These are phyloP conservation scores for Sardina pilchardus DNA, from an alignment of 2,113 vertebrate genomes.

Conservation along the genomic window DNA sequence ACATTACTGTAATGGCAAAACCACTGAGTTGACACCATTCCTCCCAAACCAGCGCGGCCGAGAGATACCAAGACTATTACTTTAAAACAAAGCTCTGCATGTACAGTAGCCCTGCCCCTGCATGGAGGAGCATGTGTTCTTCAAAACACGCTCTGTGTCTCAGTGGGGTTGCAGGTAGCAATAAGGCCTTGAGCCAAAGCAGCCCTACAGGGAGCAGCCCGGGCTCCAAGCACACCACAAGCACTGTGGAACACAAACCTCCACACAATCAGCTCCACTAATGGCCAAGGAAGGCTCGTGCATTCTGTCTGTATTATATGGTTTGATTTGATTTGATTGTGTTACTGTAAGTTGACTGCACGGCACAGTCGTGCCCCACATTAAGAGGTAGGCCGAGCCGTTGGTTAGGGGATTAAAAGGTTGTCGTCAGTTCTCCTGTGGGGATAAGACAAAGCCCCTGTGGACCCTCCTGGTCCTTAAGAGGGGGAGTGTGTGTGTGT, in stretches of 20 bases:
- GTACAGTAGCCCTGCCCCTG: too few relatives aligned
- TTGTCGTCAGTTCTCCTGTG: neutral
- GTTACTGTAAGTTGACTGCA: neutral
- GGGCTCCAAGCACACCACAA: neutral
- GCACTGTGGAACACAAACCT: neutral
- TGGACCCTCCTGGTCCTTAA: neutral
- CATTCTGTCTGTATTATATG: neutral
- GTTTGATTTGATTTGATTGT: too few relatives aligned
- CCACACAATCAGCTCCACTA: neutral
- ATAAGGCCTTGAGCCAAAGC: neutral
- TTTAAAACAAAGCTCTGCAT: too few relatives aligned
- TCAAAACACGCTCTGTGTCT: neutral
- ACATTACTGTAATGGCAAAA: neutral
- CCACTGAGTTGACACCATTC: neutral
- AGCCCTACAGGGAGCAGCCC: too few relatives aligned
- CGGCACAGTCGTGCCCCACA: neutral
- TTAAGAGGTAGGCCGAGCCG: neutral
- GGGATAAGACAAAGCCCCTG: neutral
- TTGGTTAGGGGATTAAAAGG: slow-evolving; percentile 1
- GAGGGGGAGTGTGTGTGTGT: too few relatives aligned
- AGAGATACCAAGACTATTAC: neutral
- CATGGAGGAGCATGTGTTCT: neutral
- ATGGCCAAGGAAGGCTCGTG: neutral
- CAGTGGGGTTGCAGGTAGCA: neutral
- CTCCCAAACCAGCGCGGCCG: neutral